A percentile compares a stretch with the other conserved stretches of the same genome.
phyloP scores from a whole-genome alignment of 2,113 vertebrate genomes.

The Cacatua alba region DNA sequence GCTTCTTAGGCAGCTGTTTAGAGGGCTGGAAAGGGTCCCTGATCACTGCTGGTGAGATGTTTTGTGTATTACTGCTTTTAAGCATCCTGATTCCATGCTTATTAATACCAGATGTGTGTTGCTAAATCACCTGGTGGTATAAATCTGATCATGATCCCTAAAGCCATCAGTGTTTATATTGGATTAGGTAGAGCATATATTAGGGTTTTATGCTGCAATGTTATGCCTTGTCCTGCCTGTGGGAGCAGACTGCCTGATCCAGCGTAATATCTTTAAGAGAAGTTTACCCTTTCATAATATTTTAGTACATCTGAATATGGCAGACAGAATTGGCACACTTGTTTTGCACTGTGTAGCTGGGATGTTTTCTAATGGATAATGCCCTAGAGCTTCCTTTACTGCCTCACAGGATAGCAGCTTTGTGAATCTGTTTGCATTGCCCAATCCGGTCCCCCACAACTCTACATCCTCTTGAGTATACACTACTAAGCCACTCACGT shows the following conservation, averaged over 20 bases:
- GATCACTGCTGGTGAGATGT: not conserved
- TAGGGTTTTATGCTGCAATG: not conserved
- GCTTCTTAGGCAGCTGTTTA: not conserved
- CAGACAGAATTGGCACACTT: not conserved
- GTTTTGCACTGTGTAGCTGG: not conserved
- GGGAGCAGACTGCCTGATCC: not conserved
- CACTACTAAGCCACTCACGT: not conserved
- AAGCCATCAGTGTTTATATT: not conserved
- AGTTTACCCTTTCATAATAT: not conserved
- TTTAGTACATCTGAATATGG: not conserved
- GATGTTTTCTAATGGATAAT: not conserved
- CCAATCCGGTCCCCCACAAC: not conserved
- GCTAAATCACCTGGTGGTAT: not conserved
- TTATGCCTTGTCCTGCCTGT: not conserved
- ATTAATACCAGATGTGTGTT: not conserved
- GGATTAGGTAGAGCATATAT: not conserved
- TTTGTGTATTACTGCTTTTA: not conserved
- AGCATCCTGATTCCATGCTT: not conserved
- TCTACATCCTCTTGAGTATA: not conserved
- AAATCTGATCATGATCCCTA: not conserved
- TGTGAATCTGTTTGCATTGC: accelerated
- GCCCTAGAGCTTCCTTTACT: not conserved
- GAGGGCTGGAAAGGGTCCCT: not conserved
- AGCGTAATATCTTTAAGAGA: not conserved
- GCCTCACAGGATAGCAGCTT: not conserved